These are phyloP conservation scores for Scarus forsteni DNA, from an alignment of 2,797 vertebrate species.

Conservation along the genomic window DNA sequence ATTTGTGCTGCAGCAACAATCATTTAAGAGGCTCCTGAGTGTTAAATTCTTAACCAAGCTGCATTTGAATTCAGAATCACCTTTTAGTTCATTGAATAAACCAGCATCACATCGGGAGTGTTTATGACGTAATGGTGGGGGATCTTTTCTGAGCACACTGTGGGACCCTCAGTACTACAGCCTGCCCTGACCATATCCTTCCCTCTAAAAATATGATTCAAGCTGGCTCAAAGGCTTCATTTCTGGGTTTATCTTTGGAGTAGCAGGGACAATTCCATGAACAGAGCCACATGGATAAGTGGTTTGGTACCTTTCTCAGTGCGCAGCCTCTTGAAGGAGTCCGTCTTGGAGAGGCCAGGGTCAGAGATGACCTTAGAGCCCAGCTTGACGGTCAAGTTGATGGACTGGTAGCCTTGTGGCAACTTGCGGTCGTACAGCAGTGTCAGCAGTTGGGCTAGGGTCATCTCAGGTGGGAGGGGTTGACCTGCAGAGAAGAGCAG, in stretches of 20 bases:
- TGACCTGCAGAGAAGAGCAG: conserved; percentile 85
- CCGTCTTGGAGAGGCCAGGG: conserved; percentile 96
- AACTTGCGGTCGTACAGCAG: conserved; percentile 96
- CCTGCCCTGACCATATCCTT: too few relatives aligned
- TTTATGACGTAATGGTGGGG: too few relatives aligned
- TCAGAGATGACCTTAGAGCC: conserved; percentile 98
- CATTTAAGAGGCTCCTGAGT: neutral
- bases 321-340: conserved; percentile 97
- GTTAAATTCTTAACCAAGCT: neutral
- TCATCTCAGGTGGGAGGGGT: conserved; percentile 96
- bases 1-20: conserved; percentile 3
- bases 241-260: too few relatives aligned
- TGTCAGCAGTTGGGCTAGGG: conserved; percentile 95
- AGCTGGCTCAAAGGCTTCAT: too few relatives aligned
- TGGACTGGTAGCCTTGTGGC: conserved; percentile 96
- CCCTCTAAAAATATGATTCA: too few relatives aligned
- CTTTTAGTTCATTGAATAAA: neutral
- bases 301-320: conserved; percentile 94
- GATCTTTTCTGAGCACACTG: too few relatives aligned
- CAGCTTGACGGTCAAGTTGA: conserved; percentile 96
- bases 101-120: too few relatives aligned
- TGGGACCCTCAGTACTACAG: too few relatives aligned
- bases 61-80: neutral
- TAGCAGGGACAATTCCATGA: too few relatives aligned
- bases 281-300: neutral